Conservation (phyloP, 2,797 vertebrate species). For the Borostomias antarcticus region DNA sequence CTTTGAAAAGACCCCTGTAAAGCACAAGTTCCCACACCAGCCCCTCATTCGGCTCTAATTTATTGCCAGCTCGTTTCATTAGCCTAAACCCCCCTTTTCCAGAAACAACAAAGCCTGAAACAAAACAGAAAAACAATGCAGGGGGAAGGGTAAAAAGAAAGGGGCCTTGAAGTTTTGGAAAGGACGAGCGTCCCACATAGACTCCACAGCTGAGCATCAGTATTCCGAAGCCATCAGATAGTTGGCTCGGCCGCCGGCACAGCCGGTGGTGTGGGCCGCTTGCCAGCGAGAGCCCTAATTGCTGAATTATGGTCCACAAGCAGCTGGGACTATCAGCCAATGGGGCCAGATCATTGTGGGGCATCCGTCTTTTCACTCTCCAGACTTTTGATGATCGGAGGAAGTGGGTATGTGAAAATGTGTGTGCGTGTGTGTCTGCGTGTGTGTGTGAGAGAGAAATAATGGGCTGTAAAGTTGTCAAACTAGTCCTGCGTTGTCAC, state of each 20-base stretch:
- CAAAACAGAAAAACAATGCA: slow-evolving; percentile 28
- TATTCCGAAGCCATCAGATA: slow-evolving; percentile 58
- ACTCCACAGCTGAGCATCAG: slow-evolving; percentile 66
- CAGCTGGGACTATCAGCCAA: slow-evolving; percentile 49
- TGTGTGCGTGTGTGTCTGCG: neutral
- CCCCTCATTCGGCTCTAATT: slow-evolving; percentile 26
- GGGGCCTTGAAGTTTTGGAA: slow-evolving; percentile 29
- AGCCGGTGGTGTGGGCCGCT: slow-evolving; percentile 45
- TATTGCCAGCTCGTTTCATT: slow-evolving; percentile 28
- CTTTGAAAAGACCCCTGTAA: slow-evolving; percentile 9
- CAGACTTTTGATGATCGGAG: slow-evolving; percentile 31
- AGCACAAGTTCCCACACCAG: slow-evolving; percentile 21
- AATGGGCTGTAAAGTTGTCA: neutral
- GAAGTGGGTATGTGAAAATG: slow-evolving; percentile 7
- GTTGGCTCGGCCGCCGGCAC: slow-evolving; percentile 49
- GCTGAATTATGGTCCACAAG: slow-evolving; percentile 50
- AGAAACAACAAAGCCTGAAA: slow-evolving; percentile 14
- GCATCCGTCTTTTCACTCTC: slow-evolving; percentile 36
- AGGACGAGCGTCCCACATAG: slow-evolving; percentile 21
- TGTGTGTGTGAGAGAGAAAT: neutral
- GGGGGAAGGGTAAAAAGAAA: slow-evolving; percentile 8
- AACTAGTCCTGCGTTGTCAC: slow-evolving; percentile 14
- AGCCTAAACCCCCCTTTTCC: slow-evolving; percentile 16
- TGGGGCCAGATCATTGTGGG: slow-evolving; percentile 29
- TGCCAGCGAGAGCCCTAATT: slow-evolving; percentile 52